phyloP scores from a whole-genome alignment of 2,797 vertebrate genomes.

The Rachycentron canadum region DNA sequence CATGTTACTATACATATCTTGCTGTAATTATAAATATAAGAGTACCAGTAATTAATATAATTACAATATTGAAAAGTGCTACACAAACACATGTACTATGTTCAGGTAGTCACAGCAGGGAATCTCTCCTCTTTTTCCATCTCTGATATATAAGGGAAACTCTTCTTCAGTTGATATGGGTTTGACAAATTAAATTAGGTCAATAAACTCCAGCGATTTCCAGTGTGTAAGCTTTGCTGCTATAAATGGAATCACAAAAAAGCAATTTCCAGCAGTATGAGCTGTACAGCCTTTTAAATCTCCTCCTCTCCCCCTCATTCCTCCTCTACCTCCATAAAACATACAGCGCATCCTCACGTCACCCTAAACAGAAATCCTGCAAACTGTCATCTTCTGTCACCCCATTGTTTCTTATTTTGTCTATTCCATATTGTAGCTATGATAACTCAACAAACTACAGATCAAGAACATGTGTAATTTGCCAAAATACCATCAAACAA shows the following conservation, averaged over 20 bases:
- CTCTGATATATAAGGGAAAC: neutral
- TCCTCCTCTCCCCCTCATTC: no score
- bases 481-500: no score
- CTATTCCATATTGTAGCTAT: neutral
- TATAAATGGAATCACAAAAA: neutral
- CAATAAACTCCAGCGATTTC: neutral
- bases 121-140: neutral
- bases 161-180: neutral
- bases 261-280: neutral
- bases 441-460: neutral
- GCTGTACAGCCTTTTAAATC: no score
- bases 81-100: no score
- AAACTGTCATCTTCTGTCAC: neutral
- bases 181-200: constrained; percentile 4
- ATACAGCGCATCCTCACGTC: neutral
- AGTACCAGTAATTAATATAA: neutral
- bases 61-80: neutral
- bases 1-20: neutral
- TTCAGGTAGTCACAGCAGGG: neutral
- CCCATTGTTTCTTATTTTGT: neutral
- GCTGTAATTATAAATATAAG: neutral
- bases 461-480: no score
- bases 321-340: neutral
- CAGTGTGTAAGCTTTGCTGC: neutral
- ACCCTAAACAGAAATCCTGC: neutral